These are phyloP conservation scores for Hippolais icterina DNA, from an alignment of 2,113 vertebrate species.

Conservation along the genomic window DNA sequence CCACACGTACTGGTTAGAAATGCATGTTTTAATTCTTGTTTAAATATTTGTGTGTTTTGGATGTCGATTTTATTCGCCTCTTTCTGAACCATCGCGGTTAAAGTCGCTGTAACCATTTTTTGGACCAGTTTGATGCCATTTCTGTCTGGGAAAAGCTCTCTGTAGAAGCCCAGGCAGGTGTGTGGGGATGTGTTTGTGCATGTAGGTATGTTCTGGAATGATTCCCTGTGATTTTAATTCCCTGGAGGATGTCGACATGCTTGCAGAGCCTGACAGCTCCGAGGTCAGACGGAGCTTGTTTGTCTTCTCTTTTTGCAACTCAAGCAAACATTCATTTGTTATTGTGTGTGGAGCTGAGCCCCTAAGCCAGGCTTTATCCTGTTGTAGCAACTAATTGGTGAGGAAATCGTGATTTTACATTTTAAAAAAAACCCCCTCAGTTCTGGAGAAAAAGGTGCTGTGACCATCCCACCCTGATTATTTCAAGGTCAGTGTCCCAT, in stretches of 20 bases:
- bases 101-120: not conserved
- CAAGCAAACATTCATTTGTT: not conserved
- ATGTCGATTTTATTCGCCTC: not conserved
- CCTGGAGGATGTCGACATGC: not conserved
- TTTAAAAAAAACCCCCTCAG: not conserved
- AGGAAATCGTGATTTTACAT: not conserved
- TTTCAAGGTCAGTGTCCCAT: not conserved
- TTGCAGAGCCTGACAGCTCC: not conserved
- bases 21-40: not conserved
- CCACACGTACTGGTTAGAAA: conserved; percentile 51
- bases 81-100: not conserved
- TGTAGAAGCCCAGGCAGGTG: fast-evolving
- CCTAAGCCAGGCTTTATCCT: not conserved
- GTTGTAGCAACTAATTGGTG: not conserved
- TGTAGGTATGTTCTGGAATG: not conserved
- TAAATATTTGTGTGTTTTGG: not conserved
- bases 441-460: not conserved
- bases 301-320: not conserved
- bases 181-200: not conserved
- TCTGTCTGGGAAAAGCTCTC: not conserved
- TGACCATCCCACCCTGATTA: not conserved
- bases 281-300: not conserved
- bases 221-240: not conserved
- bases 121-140: not conserved
- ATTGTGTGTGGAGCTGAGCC: not conserved